phyloP scores from a whole-genome alignment of 2,888 invertebrate genomes.

The Ennomos quercinarius region DNA sequence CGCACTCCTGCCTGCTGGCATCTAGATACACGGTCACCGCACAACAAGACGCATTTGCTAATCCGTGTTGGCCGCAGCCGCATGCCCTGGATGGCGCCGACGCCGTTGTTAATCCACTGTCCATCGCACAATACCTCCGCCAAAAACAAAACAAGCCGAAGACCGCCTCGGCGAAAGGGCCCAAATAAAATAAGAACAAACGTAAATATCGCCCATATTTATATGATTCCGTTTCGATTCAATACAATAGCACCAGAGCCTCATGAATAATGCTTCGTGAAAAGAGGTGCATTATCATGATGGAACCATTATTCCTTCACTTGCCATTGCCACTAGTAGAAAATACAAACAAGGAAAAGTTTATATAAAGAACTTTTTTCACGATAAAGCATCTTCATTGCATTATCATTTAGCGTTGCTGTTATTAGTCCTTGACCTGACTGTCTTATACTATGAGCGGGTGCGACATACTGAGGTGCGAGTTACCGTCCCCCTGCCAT shows the following conservation, averaged over 20 bases:
- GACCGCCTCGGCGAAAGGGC: conserved; percentile 38
- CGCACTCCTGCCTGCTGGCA: conserved; percentile 48
- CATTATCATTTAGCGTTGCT: too few relatives aligned
- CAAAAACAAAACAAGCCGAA: conserved; percentile 63
- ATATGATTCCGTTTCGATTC: conserved; percentile 52
- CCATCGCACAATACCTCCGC: conserved; percentile 68
- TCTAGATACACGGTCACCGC: conserved; percentile 64
- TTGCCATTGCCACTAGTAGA: conserved; percentile 6
- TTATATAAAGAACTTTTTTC: conserved; percentile 16
- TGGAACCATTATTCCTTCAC: conserved; percentile 14
- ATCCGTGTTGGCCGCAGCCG: conserved; percentile 59
- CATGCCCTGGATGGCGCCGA: conserved; percentile 70
- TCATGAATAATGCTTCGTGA: conserved; percentile 37
- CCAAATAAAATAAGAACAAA: conserved; percentile 52
- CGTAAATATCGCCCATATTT: conserved; percentile 25
- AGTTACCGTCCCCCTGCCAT: too few relatives aligned
- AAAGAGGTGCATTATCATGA: conserved; percentile 36
- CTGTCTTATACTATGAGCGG: too few relatives aligned
- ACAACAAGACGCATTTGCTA: conserved; percentile 71
- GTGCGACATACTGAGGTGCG: too few relatives aligned
- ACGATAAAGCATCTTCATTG: too few relatives aligned
- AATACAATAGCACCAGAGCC: conserved; percentile 51
- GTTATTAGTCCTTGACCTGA: too few relatives aligned
- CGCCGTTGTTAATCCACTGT: conserved; percentile 76
- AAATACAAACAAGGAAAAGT: conserved; percentile 15